A percentile compares a stretch with the other conserved stretches of the same genome.
These are phyloP conservation scores for Disparrhopalites patrizii DNA, from an alignment of 2,888 invertebrate species.

Conservation along the genomic window DNA sequence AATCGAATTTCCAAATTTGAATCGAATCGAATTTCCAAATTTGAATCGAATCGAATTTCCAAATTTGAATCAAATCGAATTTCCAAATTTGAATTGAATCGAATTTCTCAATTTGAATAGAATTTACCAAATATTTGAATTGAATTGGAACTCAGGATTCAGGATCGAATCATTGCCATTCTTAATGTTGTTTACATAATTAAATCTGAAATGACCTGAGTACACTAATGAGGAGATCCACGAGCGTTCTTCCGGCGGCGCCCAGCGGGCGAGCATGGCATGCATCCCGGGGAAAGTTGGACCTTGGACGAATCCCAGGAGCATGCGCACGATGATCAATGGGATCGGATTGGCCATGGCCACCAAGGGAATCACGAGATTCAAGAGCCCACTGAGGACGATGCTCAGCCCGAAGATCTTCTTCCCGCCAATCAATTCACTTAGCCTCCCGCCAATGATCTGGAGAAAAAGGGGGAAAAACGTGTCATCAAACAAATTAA, in stretches of 20 bases:
- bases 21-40: too few species aligned
- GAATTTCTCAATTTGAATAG: too few species aligned
- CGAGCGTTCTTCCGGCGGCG: constrained; percentile 28
- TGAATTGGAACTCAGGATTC: neutral
- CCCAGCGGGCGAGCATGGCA: constrained; percentile 31
- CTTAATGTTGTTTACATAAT: neutral
- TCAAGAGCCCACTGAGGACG: constrained; percentile 27
- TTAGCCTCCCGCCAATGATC: constrained; percentile 33
- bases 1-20: too few species aligned
- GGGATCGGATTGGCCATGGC: constrained; percentile 24
- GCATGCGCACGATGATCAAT: constrained; percentile 25
- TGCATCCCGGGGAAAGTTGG: constrained; percentile 35
- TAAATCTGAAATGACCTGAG: constrained; percentile 15
- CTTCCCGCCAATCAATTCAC: constrained; percentile 27
- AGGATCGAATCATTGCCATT: too few species aligned
- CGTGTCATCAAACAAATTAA: too few species aligned
- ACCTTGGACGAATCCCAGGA: constrained; percentile 31
- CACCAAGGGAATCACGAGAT: constrained; percentile 26
- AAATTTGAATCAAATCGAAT: too few species aligned
- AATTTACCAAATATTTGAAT: too few species aligned
- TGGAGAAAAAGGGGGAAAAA: too few species aligned
- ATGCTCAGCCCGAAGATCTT: constrained; percentile 33
- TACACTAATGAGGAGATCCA: constrained; percentile 32
- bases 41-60: too few species aligned
- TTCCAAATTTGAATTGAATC: too few species aligned